Conservation (phyloP, 2,797 vertebrate species). For the Melanotaenia parkinsoni region DNA sequence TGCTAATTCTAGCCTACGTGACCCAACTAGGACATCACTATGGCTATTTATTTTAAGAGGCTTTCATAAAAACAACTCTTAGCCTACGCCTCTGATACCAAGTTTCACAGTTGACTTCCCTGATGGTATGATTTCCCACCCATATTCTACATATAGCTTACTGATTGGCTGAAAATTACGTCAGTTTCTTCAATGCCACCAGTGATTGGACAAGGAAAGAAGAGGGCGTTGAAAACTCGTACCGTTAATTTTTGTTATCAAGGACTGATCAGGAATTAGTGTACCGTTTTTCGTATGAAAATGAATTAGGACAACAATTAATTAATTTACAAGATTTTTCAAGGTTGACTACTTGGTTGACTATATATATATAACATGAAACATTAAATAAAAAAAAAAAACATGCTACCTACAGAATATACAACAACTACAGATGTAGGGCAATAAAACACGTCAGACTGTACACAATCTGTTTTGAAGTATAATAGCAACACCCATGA, state of each 20-base stretch:
- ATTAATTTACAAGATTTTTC: not conserved
- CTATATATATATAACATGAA: too few relatives aligned
- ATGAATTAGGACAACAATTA: not conserved
- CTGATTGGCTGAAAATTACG: slow-evolving; percentile 61
- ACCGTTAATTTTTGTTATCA: slow-evolving; percentile 48
- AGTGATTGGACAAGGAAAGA: slow-evolving; percentile 62
- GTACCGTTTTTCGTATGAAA: not conserved
- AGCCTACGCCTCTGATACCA: slow-evolving; percentile 8
- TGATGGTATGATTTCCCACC: slow-evolving; percentile 51
- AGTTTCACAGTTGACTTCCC: slow-evolving; percentile 68
- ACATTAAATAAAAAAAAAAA: too few relatives aligned
- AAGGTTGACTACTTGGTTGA: too few relatives aligned
- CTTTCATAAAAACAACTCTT: slow-evolving; percentile 28
- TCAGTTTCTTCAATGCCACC: slow-evolving; percentile 13
- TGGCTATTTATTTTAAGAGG: slow-evolving; percentile 1
- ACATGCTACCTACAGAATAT: too few relatives aligned
- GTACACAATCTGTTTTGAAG: not conserved
- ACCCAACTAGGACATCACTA: not conserved
- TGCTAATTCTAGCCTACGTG: not conserved
- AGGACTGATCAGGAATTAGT: slow-evolving; percentile 39
- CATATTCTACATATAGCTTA: slow-evolving; percentile 26
- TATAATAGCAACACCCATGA: slow-evolving; percentile 40
- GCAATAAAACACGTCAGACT: slow-evolving; percentile 9
- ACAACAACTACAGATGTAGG: not conserved
- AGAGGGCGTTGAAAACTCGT: slow-evolving; percentile 4